phyloP scores from a whole-genome alignment of 2,113 vertebrate species.

The Protobothrops mucrosquamatus region DNA sequence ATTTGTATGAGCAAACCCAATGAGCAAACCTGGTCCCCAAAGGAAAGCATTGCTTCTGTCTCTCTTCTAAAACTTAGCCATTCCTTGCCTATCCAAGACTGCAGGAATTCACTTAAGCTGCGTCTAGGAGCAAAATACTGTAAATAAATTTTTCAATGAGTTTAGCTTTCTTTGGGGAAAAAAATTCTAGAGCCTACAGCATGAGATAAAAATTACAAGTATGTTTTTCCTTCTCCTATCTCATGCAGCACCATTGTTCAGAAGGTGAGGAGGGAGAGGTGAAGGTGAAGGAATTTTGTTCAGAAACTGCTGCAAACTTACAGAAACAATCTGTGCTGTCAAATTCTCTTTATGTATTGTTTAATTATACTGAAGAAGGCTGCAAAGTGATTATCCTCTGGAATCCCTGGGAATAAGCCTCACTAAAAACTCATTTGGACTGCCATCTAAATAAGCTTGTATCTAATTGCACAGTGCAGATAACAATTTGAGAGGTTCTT shows the following conservation, averaged over 20 bases:
- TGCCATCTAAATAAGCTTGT: background rate
- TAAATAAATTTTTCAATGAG: background rate
- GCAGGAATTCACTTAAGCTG: background rate
- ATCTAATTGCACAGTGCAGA: background rate
- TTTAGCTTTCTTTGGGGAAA: background rate
- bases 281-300: no score
- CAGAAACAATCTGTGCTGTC: background rate
- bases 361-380: background rate
- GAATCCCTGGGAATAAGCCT: background rate
- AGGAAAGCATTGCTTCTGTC: background rate
- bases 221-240: background rate
- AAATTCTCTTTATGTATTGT: background rate
- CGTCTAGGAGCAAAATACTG: background rate
- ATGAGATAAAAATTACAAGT: background rate
- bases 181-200: background rate
- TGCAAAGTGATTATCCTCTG: background rate
- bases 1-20: background rate
- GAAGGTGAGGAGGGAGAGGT: no score
- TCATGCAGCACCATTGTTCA: background rate
- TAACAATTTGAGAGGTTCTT: background rate
- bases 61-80: background rate
- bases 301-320: background rate
- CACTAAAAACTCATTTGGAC: background rate
- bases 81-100: background rate
- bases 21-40: background rate